Base-by-base conservation (phyloP, 2,888 invertebrate species). In the Lycocerus yunnanus region DNA sequence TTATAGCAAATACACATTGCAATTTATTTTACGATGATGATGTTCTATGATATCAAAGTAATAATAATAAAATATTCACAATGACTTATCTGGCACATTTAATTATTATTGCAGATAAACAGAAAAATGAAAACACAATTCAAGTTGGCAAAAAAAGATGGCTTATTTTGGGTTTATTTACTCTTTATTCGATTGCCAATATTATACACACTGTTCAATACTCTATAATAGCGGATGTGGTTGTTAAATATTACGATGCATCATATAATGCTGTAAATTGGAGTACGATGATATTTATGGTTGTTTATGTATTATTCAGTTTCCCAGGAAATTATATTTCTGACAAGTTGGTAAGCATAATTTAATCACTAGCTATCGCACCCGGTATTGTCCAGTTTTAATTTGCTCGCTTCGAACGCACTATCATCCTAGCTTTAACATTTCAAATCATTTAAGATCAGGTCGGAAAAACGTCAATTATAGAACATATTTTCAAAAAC, bases 221-320 rank as follows among this genome's bases (percentile, higher is more conserved):
- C 89, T 94, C 96, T 84, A 98, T 98, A 84, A 97, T 98, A 78
- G 92, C 94, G 80, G 94, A 96, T 84, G 91, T 96, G 70, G 90
- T 98, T 59, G 90, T 88, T 80, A 91, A 92, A 81, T 95, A 95
- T 87, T 96, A 96, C 85, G 89, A 89, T 14, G 92, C 95, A 20
- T 89, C 90, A 77, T 91, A 91, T 80, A 90, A 91, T 79, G 90
- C 91, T 83, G 95, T 99, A 72, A 95, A 99, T 87, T 98, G 97
- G 98, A 96, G 98, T 18, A 97, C 98, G 61, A 96, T 99, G 95
- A 92, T 99, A 83, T 99, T 94, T 89, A 99, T 99, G 99, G 91
- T 97, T 79, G 91, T 94, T 3, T 99, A 99, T 88, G 97, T 99
- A 82, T 96, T 98, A 8, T 92, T 99, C 81, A 97, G 99, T 83